Evolutionary conservation across 2,888 invertebrate species (phyloP).

Genomic region (Platycheirus rosarum): DNA sequence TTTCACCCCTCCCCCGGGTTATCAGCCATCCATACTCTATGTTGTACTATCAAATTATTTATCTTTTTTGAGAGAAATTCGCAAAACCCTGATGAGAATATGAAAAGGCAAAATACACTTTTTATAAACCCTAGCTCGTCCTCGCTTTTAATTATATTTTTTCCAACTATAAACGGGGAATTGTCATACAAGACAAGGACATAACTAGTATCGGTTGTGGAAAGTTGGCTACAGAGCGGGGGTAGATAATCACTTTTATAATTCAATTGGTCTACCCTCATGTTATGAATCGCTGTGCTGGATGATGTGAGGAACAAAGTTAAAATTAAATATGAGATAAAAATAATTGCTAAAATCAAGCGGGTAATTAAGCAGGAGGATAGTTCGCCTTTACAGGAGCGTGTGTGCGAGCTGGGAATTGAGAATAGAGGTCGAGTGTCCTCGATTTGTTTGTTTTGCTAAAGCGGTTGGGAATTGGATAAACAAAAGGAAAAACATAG

Average conservation of each 20-base stretch:
- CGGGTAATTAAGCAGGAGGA: slow-evolving; percentile 69
- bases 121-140: slow-evolving; percentile 29
- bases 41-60: slow-evolving; percentile 57
- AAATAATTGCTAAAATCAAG: slow-evolving; percentile 73
- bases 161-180: slow-evolving; percentile 51
- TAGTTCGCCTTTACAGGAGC: slow-evolving; percentile 13
- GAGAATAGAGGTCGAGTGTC: slow-evolving; percentile 37
- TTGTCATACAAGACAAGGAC: slow-evolving; percentile 41
- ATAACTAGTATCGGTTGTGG: background rate
- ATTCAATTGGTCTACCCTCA: slow-evolving; percentile 64
- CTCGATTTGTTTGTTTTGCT: slow-evolving; percentile 45
- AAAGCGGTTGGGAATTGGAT: slow-evolving; percentile 7
- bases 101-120: slow-evolving; percentile 12
- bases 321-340: slow-evolving; percentile 65
- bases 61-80: slow-evolving; percentile 44
- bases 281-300: slow-evolving; percentile 9
- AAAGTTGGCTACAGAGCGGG: slow-evolving; percentile 20
- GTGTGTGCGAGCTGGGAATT: slow-evolving; percentile 16
- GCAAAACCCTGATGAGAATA: slow-evolving; percentile 19
- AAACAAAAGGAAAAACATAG: too few species aligned
- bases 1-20: background rate
- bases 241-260: slow-evolving; percentile 50
- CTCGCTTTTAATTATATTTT: slow-evolving; percentile 57
- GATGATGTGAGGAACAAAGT: slow-evolving; percentile 24
- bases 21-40: slow-evolving; percentile 2